Conservation (phyloP, 2,888 invertebrate genomes). For the Calameuta pallipes region DNA sequence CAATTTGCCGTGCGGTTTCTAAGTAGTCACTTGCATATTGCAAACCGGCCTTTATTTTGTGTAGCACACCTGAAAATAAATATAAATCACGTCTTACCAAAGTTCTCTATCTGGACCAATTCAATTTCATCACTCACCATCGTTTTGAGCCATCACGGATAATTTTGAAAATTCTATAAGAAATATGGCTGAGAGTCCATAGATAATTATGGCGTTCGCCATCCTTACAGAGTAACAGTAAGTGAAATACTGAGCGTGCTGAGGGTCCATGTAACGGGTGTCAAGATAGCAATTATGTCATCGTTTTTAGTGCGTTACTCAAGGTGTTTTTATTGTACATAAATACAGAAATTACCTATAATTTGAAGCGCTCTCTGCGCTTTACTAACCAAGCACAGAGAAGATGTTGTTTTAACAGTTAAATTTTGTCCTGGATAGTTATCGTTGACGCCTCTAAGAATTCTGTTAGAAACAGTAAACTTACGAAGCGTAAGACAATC, state of each 20-base stretch:
- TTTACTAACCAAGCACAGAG: slow-evolving; percentile 41
- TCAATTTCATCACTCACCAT: neutral
- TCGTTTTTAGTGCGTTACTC: neutral
- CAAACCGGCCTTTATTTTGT: slow-evolving; percentile 67
- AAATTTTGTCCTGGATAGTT: neutral
- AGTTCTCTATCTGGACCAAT: neutral
- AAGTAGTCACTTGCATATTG: slow-evolving; percentile 68
- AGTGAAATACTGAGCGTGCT: slow-evolving; percentile 28
- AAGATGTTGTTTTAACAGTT: slow-evolving; percentile 3
- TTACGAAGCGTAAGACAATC: neutral
- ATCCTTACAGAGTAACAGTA: slow-evolving; percentile 25
- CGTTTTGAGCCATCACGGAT: neutral
- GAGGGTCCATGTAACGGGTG: slow-evolving; percentile 23
- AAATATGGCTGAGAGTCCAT: slow-evolving; percentile 3
- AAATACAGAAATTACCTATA: slow-evolving; percentile 9
- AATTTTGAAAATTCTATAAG: neutral
- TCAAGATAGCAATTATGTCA: slow-evolving; percentile 15
- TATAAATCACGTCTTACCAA: neutral
- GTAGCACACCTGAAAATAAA: slow-evolving; percentile 56
- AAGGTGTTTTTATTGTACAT: slow-evolving; percentile 24
- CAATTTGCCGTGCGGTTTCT: slow-evolving; percentile 71
- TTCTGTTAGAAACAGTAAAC: neutral
- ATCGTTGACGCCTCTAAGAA: neutral
- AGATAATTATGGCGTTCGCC: slow-evolving; percentile 20
- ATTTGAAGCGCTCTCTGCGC: slow-evolving; percentile 31